phyloP scores from a whole-genome alignment of 2,113 vertebrate species.

The Cryptomyrus ogoouensis region DNA sequence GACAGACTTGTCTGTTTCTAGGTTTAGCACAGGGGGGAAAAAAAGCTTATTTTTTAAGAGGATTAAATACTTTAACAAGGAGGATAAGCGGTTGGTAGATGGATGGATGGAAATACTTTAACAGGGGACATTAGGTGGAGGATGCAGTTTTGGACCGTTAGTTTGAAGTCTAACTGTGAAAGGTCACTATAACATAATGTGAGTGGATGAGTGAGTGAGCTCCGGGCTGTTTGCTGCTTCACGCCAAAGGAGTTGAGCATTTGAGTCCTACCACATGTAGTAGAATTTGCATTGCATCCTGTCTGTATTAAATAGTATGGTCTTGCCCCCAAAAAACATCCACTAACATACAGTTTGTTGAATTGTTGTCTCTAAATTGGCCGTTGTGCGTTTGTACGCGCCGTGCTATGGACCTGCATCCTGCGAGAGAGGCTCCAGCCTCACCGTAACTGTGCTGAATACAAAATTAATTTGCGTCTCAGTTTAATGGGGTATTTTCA shows the following conservation, averaged over 20 bases:
- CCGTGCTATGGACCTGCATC: background rate
- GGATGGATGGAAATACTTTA: background rate
- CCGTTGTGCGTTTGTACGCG: background rate
- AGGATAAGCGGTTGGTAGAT: background rate
- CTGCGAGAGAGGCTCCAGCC: background rate
- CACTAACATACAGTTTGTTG: background rate
- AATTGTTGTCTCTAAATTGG: background rate
- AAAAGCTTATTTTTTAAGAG: background rate
- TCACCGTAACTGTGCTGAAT: background rate
- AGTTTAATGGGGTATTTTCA: background rate
- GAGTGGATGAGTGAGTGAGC: background rate
- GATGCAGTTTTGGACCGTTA: background rate
- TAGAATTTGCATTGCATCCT: background rate
- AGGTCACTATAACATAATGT: background rate
- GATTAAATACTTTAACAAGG: conserved; percentile 2
- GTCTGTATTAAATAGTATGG: background rate
- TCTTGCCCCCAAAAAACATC: background rate
- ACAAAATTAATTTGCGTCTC: background rate
- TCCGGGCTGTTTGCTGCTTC: background rate
- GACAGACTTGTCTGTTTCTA: background rate
- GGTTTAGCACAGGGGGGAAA: background rate
- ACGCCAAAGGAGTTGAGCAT: background rate
- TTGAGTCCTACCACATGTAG: background rate
- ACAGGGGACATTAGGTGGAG: background rate
- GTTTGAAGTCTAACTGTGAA: background rate